Base-by-base conservation (phyloP, 92 coral and sea anemone species). In the Actinernus sp. region DNA sequence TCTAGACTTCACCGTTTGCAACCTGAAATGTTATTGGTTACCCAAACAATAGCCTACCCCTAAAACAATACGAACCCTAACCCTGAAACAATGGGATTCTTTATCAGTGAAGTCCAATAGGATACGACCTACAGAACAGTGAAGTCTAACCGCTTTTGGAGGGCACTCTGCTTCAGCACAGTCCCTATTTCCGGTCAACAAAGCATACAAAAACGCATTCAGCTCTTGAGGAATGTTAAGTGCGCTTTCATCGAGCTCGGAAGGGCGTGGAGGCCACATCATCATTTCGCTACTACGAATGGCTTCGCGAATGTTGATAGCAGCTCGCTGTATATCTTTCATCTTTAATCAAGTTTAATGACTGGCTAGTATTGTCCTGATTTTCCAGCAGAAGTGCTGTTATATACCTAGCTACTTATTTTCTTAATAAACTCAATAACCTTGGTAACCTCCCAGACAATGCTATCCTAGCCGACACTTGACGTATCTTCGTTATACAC, bases 201-300 rank as follows among this genome's bases (percentile, higher is more conserved):
- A 30, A 53, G 65, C 51, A 20, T 7, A 55, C 32, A 74, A 55
- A 32, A 74, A 62, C 65, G 47, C 56, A 48, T 49, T 41, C 23
- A 78, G 73, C 19, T 31, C 69, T n/a, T 77, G 62, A 43, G 84
- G 76, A 27, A 76, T 76, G 28, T 10, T 34, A 34, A 76, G 53
- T 19, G 48, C 40, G 22, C 49, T 55, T 56, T 65, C 84, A 45
- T 32, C 36, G 19, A 65, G 68, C 17, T 76, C 61, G 16, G 36
- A 40, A 53, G 84, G 76, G 24, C 45, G 51, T 18, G 76, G 84
- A 55, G 75, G 84, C 76, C 84, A 65, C 25, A 40, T 49, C 11
- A 65, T 31, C 1, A 20, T 40, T 45, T 76, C 66, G 27, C 31
- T 60, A 1, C 9, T 26, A 41, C 56, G 73, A 54, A 74, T 74